Conservation (phyloP, 2,888 invertebrate species). For the Syrphus vitripennis region DNA sequence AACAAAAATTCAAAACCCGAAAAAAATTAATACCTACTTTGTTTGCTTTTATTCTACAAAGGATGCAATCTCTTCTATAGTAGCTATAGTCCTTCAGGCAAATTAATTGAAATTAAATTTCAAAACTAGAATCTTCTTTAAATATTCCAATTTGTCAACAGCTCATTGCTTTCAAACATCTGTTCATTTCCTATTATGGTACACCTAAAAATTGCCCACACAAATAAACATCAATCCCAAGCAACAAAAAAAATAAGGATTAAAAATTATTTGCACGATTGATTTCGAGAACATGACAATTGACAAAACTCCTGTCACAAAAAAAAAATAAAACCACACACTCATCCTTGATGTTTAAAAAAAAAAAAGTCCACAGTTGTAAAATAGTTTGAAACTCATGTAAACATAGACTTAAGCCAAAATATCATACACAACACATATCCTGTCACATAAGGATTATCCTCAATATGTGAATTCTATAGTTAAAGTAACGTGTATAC, state of each 20-base stretch:
- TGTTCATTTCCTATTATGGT: neutral
- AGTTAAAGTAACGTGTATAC: neutral
- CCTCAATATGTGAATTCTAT: constrained; percentile 29
- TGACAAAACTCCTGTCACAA: constrained; percentile 16
- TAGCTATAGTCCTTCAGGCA: too few relatives aligned
- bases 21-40: too few relatives aligned
- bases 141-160: constrained; percentile 3
- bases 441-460: constrained; percentile 59
- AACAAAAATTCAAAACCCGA: too few relatives aligned
- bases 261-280: constrained; percentile 66
- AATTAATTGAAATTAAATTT: neutral
- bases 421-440: constrained; percentile 35
- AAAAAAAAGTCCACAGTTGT: constrained; percentile 12
- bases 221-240: constrained; percentile 46
- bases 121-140: neutral
- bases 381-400: constrained; percentile 25
- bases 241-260: constrained; percentile 22
- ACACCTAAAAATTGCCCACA: constrained; percentile 35
- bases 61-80: too few relatives aligned
- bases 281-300: constrained; percentile 36
- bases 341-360: constrained; percentile 2
- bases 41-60: too few relatives aligned
- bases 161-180: constrained; percentile 3
- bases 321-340: constrained; percentile 27
- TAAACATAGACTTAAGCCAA: constrained; percentile 52